Evolutionary conservation across 2,113 vertebrate species (phyloP).

Genomic region (Typhlomys cinereus): DNA sequence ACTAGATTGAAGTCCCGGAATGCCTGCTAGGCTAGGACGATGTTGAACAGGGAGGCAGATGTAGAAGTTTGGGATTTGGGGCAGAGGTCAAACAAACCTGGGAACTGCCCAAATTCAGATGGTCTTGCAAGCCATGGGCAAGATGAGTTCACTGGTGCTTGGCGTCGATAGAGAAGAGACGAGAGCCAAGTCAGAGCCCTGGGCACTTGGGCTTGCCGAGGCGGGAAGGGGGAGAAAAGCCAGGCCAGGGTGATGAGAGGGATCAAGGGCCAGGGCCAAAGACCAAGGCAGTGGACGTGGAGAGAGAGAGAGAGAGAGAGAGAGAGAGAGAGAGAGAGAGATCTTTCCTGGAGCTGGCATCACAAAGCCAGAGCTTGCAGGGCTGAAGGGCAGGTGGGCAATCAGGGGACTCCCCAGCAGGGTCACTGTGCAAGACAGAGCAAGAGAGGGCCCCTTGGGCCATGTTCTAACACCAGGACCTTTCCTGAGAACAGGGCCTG

Average conservation of each 20-base stretch:
- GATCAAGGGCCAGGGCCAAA: rapidly evolving
- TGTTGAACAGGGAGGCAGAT: no score
- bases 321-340: no score
- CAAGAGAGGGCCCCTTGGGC: not conserved
- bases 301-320: no score
- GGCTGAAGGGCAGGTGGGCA: no score
- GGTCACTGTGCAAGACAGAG: not conserved
- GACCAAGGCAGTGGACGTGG: not conserved
- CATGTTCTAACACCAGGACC: not conserved
- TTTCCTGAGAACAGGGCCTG: not conserved
- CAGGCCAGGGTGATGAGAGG: not conserved
- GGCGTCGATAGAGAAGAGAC: not conserved
- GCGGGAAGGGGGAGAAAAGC: not conserved
- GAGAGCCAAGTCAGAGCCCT: not conserved
- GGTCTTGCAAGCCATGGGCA: not conserved
- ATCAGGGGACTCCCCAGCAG: not conserved
- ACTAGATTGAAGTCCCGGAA: not conserved
- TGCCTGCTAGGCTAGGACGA: rapidly evolving
- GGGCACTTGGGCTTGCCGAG: not conserved
- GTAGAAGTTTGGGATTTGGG: not conserved
- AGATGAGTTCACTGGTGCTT: not conserved
- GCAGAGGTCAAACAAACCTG: not conserved
- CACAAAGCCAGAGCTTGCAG: not conserved
- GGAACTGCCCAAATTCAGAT: not conserved
- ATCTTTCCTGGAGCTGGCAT: not conserved